phyloP scores from a whole-genome alignment of 1,140 invertebrate genomes.

The Caerostris extrusa region DNA sequence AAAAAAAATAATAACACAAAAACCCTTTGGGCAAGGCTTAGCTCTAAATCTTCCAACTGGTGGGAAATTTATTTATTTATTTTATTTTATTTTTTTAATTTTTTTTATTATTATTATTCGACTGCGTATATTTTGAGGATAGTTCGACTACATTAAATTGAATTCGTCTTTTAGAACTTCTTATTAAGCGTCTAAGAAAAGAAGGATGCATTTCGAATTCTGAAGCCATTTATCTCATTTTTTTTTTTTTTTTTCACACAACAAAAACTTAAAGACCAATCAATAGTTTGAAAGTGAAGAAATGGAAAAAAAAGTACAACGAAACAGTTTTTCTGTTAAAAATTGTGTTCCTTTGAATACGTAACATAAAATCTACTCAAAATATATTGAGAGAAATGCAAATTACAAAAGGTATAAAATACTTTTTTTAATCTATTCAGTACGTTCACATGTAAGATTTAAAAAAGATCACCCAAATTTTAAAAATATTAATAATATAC shows the following conservation, averaged over 20 bases:
- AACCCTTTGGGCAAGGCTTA: slow-evolving; percentile 20
- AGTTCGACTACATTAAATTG: slow-evolving; percentile 27
- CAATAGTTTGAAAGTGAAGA: neutral
- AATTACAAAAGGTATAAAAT: too few relatives aligned
- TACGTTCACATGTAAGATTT: too few relatives aligned
- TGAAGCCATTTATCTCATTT: neutral
- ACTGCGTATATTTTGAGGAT: neutral
- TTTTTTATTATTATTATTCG: neutral
- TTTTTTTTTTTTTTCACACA: neutral
- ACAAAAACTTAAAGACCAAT: neutral
- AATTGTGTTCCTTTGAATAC: too few relatives aligned
- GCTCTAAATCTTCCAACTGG: slow-evolving; percentile 31
- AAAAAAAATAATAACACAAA: neutral
- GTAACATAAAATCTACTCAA: too few relatives aligned
- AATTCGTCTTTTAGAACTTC: neutral
- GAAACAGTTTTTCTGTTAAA: too few relatives aligned
- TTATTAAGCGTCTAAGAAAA: too few relatives aligned
- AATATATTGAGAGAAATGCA: too few relatives aligned
- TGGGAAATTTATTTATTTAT: slow-evolving; percentile 37
- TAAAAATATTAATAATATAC: too few relatives aligned
- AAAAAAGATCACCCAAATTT: too few relatives aligned
- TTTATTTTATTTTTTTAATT: neutral
- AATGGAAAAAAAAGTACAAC: too few relatives aligned
- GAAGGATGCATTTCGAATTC: neutral
- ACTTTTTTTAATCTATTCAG: too few relatives aligned